A percentile compares a stretch with the other conserved stretches of the same genome.
These are phyloP conservation scores for Phania funesta DNA, from an alignment of 2,888 invertebrate species.

Conservation along the genomic window DNA sequence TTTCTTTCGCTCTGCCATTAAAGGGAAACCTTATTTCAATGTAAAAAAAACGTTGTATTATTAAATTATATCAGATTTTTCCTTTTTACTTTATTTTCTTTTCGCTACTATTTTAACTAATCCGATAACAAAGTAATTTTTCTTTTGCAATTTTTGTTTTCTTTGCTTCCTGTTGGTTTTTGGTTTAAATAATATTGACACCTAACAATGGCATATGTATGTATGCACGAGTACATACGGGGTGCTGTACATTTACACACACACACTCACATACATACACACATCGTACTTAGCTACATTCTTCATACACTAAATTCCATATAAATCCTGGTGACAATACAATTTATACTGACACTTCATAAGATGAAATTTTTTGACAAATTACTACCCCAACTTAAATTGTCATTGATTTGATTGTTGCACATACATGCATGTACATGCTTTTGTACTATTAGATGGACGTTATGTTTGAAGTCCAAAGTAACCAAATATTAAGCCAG, in stretches of 20 bases:
- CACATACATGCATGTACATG: conserved; percentile 23
- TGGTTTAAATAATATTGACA: conserved; percentile 39
- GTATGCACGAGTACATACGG: not conserved
- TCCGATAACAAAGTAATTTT: conserved; percentile 59
- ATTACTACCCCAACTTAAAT: no score
- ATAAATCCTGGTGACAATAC: conserved; percentile 64
- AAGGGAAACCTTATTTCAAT: conserved; percentile 57
- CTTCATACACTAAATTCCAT: conserved; percentile 28
- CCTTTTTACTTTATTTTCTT: conserved; percentile 25
- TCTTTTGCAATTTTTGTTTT: conserved; percentile 24
- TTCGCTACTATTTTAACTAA: conserved; percentile 62
- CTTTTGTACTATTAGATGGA: no score
- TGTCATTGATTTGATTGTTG: conserved; percentile 50
- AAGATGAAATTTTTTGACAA: conserved; percentile 12
- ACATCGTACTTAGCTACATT: not conserved
- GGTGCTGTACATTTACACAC: no score
- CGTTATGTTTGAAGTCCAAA: no score
- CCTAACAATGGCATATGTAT: conserved; percentile 23
- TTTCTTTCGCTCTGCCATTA: conserved; percentile 2
- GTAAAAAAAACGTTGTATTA: conserved; percentile 24
- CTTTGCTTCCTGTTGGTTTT: conserved; percentile 7
- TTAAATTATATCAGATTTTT: conserved; percentile 55
- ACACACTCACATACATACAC: no score
- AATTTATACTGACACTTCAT: conserved; percentile 46
- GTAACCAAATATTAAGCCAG: no score